Evolutionary conservation across 1,140 invertebrate species (phyloP), one percentile per base, ranked within the genome.

Genomic region (Drosophila kurseongensis): DNA sequence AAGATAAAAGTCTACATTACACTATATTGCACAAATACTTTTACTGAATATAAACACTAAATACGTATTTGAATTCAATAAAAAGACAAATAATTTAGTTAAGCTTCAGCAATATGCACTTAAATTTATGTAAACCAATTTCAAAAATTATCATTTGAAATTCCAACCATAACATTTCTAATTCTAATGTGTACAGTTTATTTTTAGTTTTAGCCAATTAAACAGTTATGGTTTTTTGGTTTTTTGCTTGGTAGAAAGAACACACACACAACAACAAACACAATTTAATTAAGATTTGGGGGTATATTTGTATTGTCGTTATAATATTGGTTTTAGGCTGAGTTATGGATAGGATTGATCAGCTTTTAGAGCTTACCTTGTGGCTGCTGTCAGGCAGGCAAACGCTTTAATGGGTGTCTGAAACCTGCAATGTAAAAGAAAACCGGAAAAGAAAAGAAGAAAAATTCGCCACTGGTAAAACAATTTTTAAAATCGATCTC

Each of bases 361-460:
- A 79, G 72, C 79, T 86, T 36, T 86, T 62, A 72, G 52, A 75
- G 83, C 91, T 92, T 92, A 92, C 91, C 91, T 92, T 88, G 91
- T 84, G 79, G 91, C 81, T 88, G 90, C 78, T 90, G 91, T 92
- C 73, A 92, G 91, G 91, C 91, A 92, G 91, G 91, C 91, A 91
- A 92, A 92, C 77, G 91, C 91, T 92, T 92, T 92, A 74, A 92
- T 92, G 71, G 91, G 91, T 89, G 91, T 92, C 80, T 92, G 91
- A 92, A 92, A 92, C 80, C 91, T 92, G 91, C 41, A 91, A 91
- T 86, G 81, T 89, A 86, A 82, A 85, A 82, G 79, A 71, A 89
- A 91, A 91, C 79, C 81, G 88, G 89, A 91, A 90, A 91, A 91
- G 83, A 75, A 76, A 91, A 89, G 91, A 85, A 75, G 74, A 91